Evolutionary conservation across 2,113 vertebrate species (phyloP).

Genomic region (Tragelaphus scriptus): DNA sequence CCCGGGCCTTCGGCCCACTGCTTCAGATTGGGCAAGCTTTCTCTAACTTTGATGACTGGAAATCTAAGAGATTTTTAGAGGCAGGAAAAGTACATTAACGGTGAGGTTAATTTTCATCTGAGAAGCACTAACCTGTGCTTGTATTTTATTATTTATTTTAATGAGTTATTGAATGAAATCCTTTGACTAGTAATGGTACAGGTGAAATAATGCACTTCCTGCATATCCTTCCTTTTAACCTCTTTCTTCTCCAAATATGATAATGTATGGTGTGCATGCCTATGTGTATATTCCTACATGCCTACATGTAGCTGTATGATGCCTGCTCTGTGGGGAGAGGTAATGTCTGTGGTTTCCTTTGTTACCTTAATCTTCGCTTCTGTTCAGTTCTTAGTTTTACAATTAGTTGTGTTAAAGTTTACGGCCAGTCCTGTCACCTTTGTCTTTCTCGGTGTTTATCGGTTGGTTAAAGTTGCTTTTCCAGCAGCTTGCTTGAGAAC

Average conservation of each 20-base stretch:
- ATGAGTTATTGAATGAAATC: neutral
- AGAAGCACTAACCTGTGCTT: neutral
- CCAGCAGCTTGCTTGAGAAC: neutral
- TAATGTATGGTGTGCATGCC: accelerated
- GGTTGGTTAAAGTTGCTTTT: neutral
- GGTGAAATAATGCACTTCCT: neutral
- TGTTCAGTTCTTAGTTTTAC: neutral
- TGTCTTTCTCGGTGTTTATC: neutral
- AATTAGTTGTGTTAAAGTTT: neutral
- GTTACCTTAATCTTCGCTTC: neutral
- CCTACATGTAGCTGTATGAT: neutral
- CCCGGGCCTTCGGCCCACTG: too few relatives aligned
- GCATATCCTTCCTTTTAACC: neutral
- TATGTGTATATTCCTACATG: neutral
- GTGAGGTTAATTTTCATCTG: neutral
- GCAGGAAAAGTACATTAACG: neutral
- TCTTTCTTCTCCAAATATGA: neutral
- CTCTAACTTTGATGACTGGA: neutral
- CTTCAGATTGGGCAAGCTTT: neutral
- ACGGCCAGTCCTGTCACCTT: neutral
- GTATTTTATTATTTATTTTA: neutral
- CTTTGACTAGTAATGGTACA: neutral
- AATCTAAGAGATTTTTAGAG: neutral
- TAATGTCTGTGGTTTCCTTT: neutral
- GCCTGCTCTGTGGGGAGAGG: neutral